phyloP scores from a whole-genome alignment of 2,888 invertebrate genomes.

The Athalia circularis region DNA sequence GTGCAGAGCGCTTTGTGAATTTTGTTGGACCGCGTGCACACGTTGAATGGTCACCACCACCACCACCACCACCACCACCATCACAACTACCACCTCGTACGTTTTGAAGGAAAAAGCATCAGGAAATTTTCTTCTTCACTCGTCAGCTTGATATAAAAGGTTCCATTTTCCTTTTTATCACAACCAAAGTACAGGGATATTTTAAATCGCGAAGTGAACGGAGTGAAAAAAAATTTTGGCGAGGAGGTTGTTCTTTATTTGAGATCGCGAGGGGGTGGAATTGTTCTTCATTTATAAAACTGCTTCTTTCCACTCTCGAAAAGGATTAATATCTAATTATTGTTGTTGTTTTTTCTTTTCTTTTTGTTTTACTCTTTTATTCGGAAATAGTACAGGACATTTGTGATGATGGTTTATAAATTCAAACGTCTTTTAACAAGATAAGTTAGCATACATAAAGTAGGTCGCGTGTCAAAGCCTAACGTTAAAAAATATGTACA shows the following conservation, averaged over 20 bases:
- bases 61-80: constrained; percentile 43
- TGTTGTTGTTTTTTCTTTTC: not conserved
- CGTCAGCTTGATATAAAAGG: too few relatives aligned
- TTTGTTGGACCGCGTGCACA: constrained; percentile 50
- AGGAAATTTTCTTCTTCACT: too few relatives aligned
- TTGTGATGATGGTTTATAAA: constrained; percentile 22
- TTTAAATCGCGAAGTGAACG: constrained; percentile 42
- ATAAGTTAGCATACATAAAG: constrained; percentile 66
- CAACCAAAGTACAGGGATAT: too few relatives aligned
- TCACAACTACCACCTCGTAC: too few relatives aligned
- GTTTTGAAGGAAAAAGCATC: too few relatives aligned
- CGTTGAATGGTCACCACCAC: constrained; percentile 55
- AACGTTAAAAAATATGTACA: not conserved
- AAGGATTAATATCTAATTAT: too few relatives aligned
- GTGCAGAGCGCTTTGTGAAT: constrained; percentile 13
- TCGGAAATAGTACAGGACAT: not conserved
- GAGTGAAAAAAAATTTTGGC: constrained; percentile 24
- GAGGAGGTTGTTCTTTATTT: not conserved
- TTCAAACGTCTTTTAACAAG: constrained; percentile 57
- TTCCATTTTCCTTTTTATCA: too few relatives aligned
- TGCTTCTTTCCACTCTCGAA: too few relatives aligned
- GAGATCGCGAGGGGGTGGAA: too few relatives aligned
- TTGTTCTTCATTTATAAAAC: too few relatives aligned
- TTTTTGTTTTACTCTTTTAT: not conserved
- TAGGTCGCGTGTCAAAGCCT: constrained; percentile 71